Evolutionary conservation across 2,797 vertebrate species (phyloP), one percentile per base, ranked within the genome.

Genomic region (Anomalospiza imberbis): DNA sequence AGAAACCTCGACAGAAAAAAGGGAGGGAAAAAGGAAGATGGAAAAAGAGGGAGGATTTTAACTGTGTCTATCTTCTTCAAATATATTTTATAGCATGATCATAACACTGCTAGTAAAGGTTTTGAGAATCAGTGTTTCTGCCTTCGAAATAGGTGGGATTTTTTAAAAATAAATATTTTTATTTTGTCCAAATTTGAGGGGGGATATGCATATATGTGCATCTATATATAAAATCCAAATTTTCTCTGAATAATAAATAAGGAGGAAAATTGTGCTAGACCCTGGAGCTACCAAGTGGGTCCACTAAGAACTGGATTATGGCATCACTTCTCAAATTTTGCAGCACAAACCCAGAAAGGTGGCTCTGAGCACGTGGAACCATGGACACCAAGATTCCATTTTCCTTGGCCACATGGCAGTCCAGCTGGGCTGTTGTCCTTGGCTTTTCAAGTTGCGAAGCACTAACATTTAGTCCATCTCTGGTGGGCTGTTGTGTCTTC

Each of bases 111-210:
- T 88, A 48, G 13, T 54, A 71, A 42, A 79, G 6, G 9, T 66
- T 80, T 77, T 72, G 4, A 57, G 55, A 88, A 54, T 74, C 7
- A 8, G 9, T 63, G 47, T 88, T 85, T 91, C 19, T 91, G 28
- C 11, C 47, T 82, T 87, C 29, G 21, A 66, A 42, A 66, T 32
- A 40, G 5, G 3, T 28, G 40, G 36, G 8, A 11, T 42, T 28
- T 28, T 48, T 26, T 4, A 0, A 0, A 0, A 0, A 6, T 47
- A 15, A 26, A 4, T 40, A 31, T 50, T 81, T 89, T 81, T 73
- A 2, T 70, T 53, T 14, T 36, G 21, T 78, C n/a, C 10, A n/a
- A 21, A 61, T 85, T 50, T 85, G 24, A 65, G 7, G 36, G 18
- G 3, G 5, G 4, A 13, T 60, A 25, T 67, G 40, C 17, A 22